Evolutionary conservation across 2,888 invertebrate species (phyloP), one percentile per base, ranked within the genome.

Genomic region (Mylabris sibirica): DNA sequence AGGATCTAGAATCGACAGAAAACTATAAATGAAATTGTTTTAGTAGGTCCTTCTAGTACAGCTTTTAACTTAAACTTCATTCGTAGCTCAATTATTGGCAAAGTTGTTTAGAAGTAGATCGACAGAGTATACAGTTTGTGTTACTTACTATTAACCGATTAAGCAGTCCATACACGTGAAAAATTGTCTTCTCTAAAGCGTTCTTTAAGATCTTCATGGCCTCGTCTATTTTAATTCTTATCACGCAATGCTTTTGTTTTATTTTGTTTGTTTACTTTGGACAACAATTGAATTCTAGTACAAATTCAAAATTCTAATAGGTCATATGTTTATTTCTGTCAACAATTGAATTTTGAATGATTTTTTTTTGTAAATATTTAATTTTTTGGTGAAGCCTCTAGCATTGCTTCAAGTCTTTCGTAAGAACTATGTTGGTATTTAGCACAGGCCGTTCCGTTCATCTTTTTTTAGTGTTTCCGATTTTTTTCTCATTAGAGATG

Each of bases 241-340:
- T 14, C 41, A 41, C n/a, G 41, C 5, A 41, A 38, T 14, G 38
- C 38, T 38, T 41, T 41, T 41, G 41, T 41, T 41, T n/a, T 12
- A 38, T n/a, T 35, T 8, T 41, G 5, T 41, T 41, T 41, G n/a
- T 41, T 41, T 14, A 14, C 14, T 41, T 41, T 41, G 41, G 41
- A 41, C 11, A 41, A 41, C 41, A 41, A 41, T 41, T 41, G 41
- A 41, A 41, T 41, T 41, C 41, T 41, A 41, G 41, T 41, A 41
- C 41, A 41, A 41, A 41, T 41, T 41, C 41, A 2, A 41, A 41
- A 41, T 41, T 41, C 41, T 41, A 41, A 41, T 41, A 41, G 41
- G 41, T 41, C 41, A 41, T n/a, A 0, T 14, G n/a, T 41, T 14
- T 38, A 38, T 38, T 30, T 30, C 8, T 30, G 8, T 30, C 30